Conservation (phyloP, 2,888 invertebrate species). For the Agriopis marginaria region DNA sequence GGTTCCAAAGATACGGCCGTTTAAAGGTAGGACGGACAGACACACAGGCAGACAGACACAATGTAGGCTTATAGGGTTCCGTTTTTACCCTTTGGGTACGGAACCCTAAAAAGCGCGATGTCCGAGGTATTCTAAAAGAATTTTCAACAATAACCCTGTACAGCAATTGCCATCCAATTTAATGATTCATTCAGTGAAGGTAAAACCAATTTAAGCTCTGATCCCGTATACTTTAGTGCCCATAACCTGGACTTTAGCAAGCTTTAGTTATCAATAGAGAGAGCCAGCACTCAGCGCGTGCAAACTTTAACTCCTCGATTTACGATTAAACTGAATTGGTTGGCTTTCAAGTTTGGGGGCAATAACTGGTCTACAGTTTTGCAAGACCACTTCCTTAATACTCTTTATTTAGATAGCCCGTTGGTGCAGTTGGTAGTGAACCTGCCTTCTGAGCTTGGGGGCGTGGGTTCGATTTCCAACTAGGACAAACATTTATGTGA, state of each 20-base stretch:
- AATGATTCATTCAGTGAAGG: conserved; percentile 13
- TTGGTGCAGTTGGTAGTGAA: no score
- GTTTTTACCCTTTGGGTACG: no score
- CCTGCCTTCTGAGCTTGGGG: no score
- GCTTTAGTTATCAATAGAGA: conserved; percentile 18
- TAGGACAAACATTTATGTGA: no score
- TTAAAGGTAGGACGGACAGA: no score
- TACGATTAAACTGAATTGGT: not conserved
- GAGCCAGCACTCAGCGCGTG: not conserved
- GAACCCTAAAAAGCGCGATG: no score
- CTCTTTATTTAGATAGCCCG: no score
- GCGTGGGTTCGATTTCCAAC: no score
- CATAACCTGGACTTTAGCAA: conserved; percentile 17
- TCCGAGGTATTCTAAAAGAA: not conserved
- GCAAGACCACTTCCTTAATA: not conserved
- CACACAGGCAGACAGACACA: no score
- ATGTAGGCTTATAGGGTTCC: no score
- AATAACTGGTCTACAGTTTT: not conserved
- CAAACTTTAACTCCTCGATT: conserved; percentile 7
- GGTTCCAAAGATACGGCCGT: no score
- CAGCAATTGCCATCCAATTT: not conserved
- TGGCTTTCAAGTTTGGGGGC: not conserved
- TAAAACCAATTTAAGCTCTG: conserved; percentile 1
- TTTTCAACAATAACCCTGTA: not conserved
- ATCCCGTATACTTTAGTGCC: conserved; percentile 14